phyloP scores from a whole-genome alignment of 2,797 vertebrate genomes.

The Ciconia nigra region DNA sequence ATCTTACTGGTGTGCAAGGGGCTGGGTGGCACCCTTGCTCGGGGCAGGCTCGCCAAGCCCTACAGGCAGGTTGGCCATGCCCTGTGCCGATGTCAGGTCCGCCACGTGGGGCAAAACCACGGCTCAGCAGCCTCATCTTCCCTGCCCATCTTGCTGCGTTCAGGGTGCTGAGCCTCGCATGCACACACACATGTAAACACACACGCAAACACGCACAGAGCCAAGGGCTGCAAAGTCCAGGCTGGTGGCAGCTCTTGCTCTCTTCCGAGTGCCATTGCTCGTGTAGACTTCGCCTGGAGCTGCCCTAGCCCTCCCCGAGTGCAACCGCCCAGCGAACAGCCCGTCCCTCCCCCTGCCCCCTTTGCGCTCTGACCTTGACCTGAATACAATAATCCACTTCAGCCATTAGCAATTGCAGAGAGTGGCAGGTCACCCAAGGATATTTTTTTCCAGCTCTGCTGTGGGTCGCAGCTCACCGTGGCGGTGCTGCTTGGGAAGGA shows the following conservation, averaged over 20 bases:
- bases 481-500: not conserved
- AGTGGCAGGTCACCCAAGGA: not conserved
- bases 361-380: not conserved
- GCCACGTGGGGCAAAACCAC: fast-evolving
- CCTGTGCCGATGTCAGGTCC: fast-evolving
- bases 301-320: not conserved
- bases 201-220: no score
- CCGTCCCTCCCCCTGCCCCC: not conserved
- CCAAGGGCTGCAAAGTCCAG: no score
- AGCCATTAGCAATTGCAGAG: not conserved
- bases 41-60: not conserved
- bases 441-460: not conserved
- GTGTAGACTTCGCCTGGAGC: not conserved
- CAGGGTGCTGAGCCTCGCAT: fast-evolving
- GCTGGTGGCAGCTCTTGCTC: not conserved
- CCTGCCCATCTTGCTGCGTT: fast-evolving
- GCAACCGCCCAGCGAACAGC: not conserved
- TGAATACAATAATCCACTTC: slow-evolving; percentile 27
- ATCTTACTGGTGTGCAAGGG: fast-evolving
- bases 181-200: fast-evolving
- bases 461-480: not conserved
- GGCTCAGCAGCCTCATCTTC: not conserved
- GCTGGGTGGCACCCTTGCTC: not conserved
- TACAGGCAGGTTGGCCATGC: not conserved
- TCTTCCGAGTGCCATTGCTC: fast-evolving